Evolutionary conservation across 2,888 invertebrate species (phyloP).

Genomic region (Drosophila vallismaia): DNA sequence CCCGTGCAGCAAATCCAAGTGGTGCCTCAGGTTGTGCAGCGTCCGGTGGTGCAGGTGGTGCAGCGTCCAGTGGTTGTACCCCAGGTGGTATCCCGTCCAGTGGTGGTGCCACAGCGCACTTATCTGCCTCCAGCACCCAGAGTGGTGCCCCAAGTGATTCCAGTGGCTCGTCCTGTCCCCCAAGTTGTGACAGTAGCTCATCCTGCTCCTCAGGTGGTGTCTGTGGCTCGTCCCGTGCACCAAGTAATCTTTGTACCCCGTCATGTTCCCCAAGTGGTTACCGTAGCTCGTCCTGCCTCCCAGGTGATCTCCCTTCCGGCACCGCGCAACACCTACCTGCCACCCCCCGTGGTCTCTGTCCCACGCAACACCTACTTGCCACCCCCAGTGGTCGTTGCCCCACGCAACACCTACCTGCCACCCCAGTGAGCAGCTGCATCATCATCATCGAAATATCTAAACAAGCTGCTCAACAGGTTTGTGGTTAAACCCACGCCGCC

Average conservation of each 20-base stretch:
- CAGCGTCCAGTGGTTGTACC: conserved; percentile 6
- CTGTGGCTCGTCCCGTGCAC: conserved; percentile 17
- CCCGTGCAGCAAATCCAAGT: conserved; percentile 29
- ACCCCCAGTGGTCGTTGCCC: background rate
- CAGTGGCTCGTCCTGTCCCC: conserved; percentile 17
- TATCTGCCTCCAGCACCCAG: conserved; percentile 45
- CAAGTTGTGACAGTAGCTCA: background rate
- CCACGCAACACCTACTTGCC: conserved; percentile 13
- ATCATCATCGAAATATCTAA: background rate
- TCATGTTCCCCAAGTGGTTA: conserved; percentile 8
- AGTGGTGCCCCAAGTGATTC: conserved; percentile 22
- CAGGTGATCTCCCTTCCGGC: conserved; percentile 6
- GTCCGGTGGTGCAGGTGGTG: conserved; percentile 1
- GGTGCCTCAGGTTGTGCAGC: conserved; percentile 17
- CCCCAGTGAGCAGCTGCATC: conserved; percentile 41
- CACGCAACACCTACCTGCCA: conserved; percentile 23
- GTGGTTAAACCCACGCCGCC: conserved; percentile 50
- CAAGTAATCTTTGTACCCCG: conserved; percentile 12
- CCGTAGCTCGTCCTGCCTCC: background rate
- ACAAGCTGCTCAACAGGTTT: conserved; percentile 47
- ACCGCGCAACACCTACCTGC: conserved; percentile 43
- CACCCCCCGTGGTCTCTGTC: conserved; percentile 4
- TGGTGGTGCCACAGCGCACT: conserved; percentile 33
- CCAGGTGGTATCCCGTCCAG: conserved; percentile 1
- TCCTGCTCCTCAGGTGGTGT: conserved; percentile 6